Evolutionary conservation across 2,113 vertebrate genomes (phyloP).

Genomic region (Brienomyrus longianalis): DNA sequence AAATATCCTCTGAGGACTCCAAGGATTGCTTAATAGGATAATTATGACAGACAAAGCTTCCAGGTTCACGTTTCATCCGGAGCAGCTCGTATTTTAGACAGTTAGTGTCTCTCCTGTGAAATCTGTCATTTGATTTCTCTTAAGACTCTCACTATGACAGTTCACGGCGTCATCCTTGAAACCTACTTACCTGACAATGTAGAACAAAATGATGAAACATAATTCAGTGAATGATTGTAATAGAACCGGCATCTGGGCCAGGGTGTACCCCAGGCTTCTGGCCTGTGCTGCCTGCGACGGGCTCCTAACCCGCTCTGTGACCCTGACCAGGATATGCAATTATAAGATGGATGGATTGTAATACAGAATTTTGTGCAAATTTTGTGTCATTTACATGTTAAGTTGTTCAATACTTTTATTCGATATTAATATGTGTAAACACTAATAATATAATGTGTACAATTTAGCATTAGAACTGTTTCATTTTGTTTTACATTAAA

Average conservation of each 20-base stretch:
- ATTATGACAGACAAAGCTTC: conserved; percentile 66
- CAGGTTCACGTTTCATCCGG: conserved; percentile 35
- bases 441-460: not conserved
- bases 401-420: not conserved
- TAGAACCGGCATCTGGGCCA: not conserved
- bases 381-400: not conserved
- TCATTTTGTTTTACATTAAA: not conserved
- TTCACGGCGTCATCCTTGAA: not conserved
- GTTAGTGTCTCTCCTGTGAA: not conserved
- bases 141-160: not conserved
- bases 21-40: conserved; percentile 63
- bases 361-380: not conserved
- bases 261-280: not conserved
- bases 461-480: not conserved
- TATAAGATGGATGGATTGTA: not conserved
- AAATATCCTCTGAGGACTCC: conserved; percentile 56
- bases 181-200: not conserved
- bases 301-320: not conserved
- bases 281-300: not conserved
- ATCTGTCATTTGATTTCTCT: not conserved
- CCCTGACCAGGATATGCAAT: not conserved
- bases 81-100: not conserved
- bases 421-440: not conserved
- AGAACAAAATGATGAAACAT: not conserved
- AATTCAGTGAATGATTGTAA: not conserved